phyloP scores from a whole-genome alignment of 2,888 invertebrate genomes.

The Phyto melanocephala region DNA sequence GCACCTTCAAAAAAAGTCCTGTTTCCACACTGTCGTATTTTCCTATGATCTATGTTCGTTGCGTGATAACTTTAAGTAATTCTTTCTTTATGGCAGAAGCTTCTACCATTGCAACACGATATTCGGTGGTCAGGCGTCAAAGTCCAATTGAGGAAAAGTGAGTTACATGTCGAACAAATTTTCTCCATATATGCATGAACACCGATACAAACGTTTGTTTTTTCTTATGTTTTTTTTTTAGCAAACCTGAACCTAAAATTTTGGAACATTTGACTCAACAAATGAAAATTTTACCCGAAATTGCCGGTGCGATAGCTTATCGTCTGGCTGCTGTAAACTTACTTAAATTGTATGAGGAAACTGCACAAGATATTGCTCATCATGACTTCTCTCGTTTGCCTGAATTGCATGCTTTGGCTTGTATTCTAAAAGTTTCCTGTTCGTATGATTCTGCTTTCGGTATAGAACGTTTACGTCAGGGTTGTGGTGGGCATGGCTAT shows the following conservation, averaged over 20 bases:
- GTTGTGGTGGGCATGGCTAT: conserved; percentile 97
- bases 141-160: conserved; percentile 89
- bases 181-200: too few species aligned
- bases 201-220: background rate
- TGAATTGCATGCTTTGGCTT: conserved; percentile 90
- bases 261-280: conserved; percentile 96
- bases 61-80: conserved; percentile 87
- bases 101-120: conserved; percentile 90
- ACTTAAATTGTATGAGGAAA: conserved; percentile 85
- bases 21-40: conserved; percentile 91
- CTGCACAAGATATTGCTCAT: conserved; percentile 86
- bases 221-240: conserved; percentile 78
- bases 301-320: conserved; percentile 89
- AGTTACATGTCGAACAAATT: too few species aligned
- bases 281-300: conserved; percentile 90
- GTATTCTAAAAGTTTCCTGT: conserved; percentile 92
- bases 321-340: conserved; percentile 85
- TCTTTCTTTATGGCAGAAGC: conserved; percentile 87
- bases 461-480: conserved; percentile 89
- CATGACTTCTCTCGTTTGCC: conserved; percentile 89
- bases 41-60: conserved; percentile 91
- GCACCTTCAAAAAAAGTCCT: conserved; percentile 88
- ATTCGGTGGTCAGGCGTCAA: conserved; percentile 92
- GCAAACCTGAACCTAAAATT: conserved; percentile 90
- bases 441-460: conserved; percentile 85